phyloP scores from a whole-genome alignment of 2,797 vertebrate species.

The Cephalopachus bancanus region DNA sequence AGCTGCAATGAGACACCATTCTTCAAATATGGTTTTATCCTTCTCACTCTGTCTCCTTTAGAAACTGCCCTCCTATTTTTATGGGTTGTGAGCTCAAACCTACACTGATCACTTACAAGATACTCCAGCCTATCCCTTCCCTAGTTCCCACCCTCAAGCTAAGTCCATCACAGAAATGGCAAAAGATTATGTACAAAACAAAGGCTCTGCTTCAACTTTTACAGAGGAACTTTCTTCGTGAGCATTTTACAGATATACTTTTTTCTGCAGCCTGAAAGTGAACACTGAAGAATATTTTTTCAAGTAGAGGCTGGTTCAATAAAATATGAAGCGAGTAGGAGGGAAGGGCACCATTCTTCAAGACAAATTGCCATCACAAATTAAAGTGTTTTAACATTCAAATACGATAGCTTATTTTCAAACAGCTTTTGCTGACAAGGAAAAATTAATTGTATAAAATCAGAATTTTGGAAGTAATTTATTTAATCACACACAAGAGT shows the following conservation, averaged over 20 bases:
- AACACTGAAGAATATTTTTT: constrained; percentile 4
- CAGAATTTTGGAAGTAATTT: constrained; percentile 73
- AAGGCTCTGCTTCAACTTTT: not conserved
- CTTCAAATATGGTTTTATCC: not conserved
- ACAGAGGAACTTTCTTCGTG: not conserved
- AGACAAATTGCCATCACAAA: not conserved
- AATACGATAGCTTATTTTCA: constrained; percentile 52
- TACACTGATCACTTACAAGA: not conserved
- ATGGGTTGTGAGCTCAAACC: not conserved
- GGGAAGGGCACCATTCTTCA: not conserved
- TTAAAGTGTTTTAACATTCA: constrained; percentile 51
- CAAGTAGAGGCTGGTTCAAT: constrained; percentile 22
- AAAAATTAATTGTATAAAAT: constrained; percentile 73
- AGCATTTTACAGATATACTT: not conserved
- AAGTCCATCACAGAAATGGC: not conserved
- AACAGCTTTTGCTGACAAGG: constrained; percentile 68
- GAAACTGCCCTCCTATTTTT: not conserved
- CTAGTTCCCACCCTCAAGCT: not conserved
- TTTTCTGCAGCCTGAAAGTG: not conserved
- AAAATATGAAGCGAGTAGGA: constrained; percentile 6
- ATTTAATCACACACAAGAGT: constrained; percentile 61
- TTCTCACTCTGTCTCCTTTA: not conserved
- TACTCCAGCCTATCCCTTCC: not conserved
- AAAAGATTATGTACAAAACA: not conserved
- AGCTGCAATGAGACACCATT: not conserved